These are phyloP conservation scores for Frankliniella intonsa DNA, from an alignment of 2,888 invertebrate genomes.

Conservation along the genomic window DNA sequence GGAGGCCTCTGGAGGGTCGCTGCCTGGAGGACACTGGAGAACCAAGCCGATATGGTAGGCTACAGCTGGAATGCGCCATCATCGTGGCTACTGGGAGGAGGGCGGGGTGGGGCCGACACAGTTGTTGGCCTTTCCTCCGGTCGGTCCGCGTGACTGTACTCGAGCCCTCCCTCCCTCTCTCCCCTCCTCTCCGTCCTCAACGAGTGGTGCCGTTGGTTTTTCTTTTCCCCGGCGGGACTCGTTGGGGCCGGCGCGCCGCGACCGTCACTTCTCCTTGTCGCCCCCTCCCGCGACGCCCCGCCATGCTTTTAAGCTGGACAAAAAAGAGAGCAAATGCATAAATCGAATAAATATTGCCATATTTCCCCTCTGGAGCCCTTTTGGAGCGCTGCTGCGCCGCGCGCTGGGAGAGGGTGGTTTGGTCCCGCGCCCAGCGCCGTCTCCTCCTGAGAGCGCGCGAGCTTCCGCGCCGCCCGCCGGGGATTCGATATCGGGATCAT, in stretches of 20 bases:
- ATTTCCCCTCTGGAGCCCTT: not conserved
- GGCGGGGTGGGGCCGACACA: too few species aligned
- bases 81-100: too few species aligned
- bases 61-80: too few species aligned
- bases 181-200: too few species aligned
- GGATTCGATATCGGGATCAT: not conserved
- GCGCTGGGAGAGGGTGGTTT: not conserved
- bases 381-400: not conserved
- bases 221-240: not conserved
- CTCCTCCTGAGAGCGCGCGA: too few species aligned
- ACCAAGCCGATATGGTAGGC: too few species aligned
- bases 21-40: not conserved
- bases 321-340: not conserved
- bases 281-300: not conserved
- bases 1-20: not conserved
- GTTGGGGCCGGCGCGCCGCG: not conserved
- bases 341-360: conserved; percentile 25
- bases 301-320: conserved; percentile 3
- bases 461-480: too few species aligned
- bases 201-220: too few species aligned
- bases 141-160: too few species aligned
- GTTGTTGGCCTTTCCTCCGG: too few species aligned
- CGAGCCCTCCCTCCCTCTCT: too few species aligned
- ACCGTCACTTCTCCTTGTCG: not conserved
- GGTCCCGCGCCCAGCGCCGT: not conserved